A percentile compares a stretch with the other conserved stretches of the same genome.
Conservation (phyloP, 2,113 vertebrate genomes). For the Pygoscelis antarcticus region DNA sequence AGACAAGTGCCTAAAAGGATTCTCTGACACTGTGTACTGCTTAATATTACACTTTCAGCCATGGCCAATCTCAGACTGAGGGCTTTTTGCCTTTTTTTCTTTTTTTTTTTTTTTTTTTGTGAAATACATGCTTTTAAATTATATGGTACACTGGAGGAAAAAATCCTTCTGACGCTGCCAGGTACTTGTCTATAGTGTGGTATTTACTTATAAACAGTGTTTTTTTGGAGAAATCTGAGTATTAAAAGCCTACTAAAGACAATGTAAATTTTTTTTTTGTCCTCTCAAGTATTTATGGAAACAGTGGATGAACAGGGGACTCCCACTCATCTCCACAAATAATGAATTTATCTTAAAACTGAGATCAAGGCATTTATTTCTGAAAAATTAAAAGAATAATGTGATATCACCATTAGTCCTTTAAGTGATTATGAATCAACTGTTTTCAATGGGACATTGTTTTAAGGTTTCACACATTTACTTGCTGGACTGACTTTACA, state of each 20-base stretch:
- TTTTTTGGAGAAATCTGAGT: not conserved
- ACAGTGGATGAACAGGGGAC: not conserved
- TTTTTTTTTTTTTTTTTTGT: not conserved
- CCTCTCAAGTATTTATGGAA: not conserved
- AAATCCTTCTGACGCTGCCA: not conserved
- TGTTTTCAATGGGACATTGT: not conserved
- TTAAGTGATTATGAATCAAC: fast-evolving
- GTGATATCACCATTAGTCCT: no score
- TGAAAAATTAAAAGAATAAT: not conserved
- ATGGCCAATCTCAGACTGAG: not conserved
- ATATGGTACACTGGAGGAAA: not conserved
- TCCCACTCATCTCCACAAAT: not conserved
- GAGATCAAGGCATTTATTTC: not conserved
- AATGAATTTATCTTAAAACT: not conserved
- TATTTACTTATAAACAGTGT: not conserved
- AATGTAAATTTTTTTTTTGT: not conserved
- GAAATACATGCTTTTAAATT: not conserved
- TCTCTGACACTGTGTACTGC: not conserved
- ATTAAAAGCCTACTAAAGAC: not conserved
- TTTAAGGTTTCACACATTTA: not conserved
- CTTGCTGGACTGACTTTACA: not conserved
- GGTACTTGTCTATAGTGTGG: not conserved
- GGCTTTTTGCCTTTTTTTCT: not conserved
- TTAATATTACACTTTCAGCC: not conserved
- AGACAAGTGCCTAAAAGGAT: not conserved